These are phyloP conservation scores for Rutilus rutilus DNA, from an alignment of 2,113 vertebrate genomes.

Conservation along the genomic window DNA sequence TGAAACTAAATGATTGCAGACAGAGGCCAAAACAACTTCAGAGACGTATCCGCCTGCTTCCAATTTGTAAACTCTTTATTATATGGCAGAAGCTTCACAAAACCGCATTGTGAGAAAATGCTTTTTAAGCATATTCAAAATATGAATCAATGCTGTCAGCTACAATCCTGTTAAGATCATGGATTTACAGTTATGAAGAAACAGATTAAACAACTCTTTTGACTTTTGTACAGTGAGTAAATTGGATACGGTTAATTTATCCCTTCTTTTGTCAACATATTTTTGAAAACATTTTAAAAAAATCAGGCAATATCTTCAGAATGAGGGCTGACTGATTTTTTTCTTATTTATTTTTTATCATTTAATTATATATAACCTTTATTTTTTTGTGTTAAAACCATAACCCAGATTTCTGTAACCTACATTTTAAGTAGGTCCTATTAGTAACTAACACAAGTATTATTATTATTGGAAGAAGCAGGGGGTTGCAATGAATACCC, in stretches of 20 bases:
- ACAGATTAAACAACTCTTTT: neutral
- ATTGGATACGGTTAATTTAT: neutral
- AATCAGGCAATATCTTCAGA: neutral
- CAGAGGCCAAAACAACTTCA: constrained; percentile 19
- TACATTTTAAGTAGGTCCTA: neutral
- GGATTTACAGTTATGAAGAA: neutral
- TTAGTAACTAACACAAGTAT: neutral
- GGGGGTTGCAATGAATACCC: neutral
- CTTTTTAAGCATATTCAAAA: neutral
- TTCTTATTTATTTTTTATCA: too few species aligned
- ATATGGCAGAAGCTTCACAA: neutral
- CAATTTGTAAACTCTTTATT: constrained; percentile 5
- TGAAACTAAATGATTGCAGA: constrained; percentile 11
- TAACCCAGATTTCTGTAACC: neutral
- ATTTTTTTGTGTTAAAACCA: too few species aligned
- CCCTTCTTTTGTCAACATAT: neutral
- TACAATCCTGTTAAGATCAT: neutral
- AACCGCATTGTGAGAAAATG: constrained; percentile 30
- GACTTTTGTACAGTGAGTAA: neutral
- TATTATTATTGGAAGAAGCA: neutral
- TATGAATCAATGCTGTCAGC: neutral
- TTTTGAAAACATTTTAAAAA: neutral
- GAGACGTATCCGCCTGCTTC: neutral
- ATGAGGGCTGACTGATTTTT: neutral
- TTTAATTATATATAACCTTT: too few species aligned